Evolutionary conservation across 2,113 vertebrate species (phyloP).

Genomic region (Meleagris gallopavo): DNA sequence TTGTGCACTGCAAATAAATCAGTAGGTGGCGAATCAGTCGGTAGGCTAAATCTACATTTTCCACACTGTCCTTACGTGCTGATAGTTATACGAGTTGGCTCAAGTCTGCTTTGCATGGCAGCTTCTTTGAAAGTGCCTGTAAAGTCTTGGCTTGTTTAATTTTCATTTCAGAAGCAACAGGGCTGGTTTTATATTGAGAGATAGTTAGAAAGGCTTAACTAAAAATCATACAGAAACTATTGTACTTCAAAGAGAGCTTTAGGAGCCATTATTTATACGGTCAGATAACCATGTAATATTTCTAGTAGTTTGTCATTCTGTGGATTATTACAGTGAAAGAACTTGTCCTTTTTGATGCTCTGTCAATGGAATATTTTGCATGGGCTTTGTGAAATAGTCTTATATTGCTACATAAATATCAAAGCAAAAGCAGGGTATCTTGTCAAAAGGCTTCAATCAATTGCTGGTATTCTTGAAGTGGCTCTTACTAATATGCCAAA

Average conservation of each 20-base stretch:
- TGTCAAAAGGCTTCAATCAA: neutral
- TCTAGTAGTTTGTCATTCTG: neutral
- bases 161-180: neutral
- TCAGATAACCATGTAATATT: neutral
- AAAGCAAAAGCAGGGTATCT: neutral
- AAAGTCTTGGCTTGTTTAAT: neutral
- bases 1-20: neutral
- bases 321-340: neutral
- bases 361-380: neutral
- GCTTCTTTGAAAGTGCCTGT: neutral
- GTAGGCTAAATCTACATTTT: neutral
- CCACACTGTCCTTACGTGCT: neutral
- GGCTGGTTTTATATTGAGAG: neutral
- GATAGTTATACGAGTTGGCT: neutral
- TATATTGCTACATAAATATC: neutral
- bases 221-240: neutral
- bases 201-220: neutral
- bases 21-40: neutral
- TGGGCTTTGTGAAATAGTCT: neutral
- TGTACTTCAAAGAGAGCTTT: neutral
- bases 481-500: neutral
- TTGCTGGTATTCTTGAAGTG: neutral
- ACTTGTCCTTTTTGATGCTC: neutral
- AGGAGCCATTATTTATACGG: neutral
- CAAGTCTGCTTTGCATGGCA: neutral